Evolutionary conservation across 1,140 invertebrate genomes (phyloP).

Genomic region (Agrilus planipennis): DNA sequence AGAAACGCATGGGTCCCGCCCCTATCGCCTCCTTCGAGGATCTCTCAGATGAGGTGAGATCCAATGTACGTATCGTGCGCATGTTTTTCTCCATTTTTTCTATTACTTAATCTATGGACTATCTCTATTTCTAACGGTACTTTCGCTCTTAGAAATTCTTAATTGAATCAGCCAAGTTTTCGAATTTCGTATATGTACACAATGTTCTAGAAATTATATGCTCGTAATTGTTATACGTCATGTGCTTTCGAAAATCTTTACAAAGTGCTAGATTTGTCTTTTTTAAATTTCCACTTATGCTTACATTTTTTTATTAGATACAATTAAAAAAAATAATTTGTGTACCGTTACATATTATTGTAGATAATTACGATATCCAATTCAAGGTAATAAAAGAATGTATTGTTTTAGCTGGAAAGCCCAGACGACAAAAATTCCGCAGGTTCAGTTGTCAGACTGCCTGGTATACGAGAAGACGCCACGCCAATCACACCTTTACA

Average conservation of each 20-base stretch:
- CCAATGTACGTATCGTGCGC: constrained; percentile 42
- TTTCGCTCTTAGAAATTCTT: too few species aligned
- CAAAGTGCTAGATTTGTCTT: too few species aligned
- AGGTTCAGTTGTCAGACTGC: constrained; percentile 40
- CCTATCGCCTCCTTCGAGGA: constrained; percentile 89
- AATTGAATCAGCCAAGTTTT: too few species aligned
- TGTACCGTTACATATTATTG: constrained; percentile 6
- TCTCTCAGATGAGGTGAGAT: constrained; percentile 67
- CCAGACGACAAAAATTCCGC: constrained; percentile 43
- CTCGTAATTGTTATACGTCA: too few species aligned
- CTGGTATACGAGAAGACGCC: constrained; percentile 55
- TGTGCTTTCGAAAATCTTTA: too few species aligned
- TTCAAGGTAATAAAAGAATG: constrained; percentile 23
- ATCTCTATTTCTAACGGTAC: not conserved
- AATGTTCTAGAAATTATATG: too few species aligned
- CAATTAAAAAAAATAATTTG: constrained; percentile 17
- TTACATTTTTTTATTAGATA: constrained; percentile 8
- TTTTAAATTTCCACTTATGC: not conserved
- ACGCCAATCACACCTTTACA: constrained; percentile 37
- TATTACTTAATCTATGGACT: constrained; percentile 4
- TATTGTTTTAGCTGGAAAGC: constrained; percentile 41
- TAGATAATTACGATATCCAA: constrained; percentile 6
- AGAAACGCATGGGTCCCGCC: constrained; percentile 73
- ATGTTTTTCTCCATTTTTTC: not conserved
- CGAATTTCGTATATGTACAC: too few species aligned